Percentiles rank a stretch among this genome's conserved stretches.
Evolutionary conservation across 2,113 vertebrate genomes (phyloP).

Genomic region (Hippocampus guttulatus): DNA sequence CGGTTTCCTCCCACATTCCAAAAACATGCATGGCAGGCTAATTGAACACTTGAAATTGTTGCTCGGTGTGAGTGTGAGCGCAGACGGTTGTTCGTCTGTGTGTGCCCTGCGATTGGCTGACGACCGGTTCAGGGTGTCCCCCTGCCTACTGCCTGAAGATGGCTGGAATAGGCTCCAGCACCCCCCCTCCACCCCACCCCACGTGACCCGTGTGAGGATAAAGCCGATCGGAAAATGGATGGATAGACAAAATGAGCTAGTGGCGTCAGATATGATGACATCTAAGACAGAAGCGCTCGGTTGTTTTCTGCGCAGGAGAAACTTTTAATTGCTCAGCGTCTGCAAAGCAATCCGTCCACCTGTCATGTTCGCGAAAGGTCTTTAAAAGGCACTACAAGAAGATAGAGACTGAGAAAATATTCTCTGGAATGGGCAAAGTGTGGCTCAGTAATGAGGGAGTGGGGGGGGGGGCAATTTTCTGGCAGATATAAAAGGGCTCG

Average conservation of each 20-base stretch:
- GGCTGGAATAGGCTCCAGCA: too few species aligned
- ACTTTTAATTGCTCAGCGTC: constrained; percentile 1
- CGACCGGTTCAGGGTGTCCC: too few species aligned
- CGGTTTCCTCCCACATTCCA: too few species aligned
- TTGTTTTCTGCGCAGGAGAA: neutral
- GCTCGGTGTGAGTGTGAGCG: too few species aligned
- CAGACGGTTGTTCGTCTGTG: too few species aligned
- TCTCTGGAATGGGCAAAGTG: neutral
- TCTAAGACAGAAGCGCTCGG: neutral
- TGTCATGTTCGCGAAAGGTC: neutral
- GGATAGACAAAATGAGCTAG: constrained; percentile 3
- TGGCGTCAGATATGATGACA: neutral
- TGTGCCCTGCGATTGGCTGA: too few species aligned
- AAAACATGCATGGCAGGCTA: too few species aligned
- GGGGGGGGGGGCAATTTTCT: neutral
- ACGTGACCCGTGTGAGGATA: too few species aligned
- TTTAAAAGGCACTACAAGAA: constrained; percentile 4
- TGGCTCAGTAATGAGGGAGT: neutral
- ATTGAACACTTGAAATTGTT: too few species aligned
- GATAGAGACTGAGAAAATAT: neutral
- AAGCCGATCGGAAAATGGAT: too few species aligned
- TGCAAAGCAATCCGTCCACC: constrained; percentile 17
- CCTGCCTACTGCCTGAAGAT: too few species aligned
- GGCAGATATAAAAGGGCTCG: neutral
- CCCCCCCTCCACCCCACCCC: too few species aligned